phyloP scores from a whole-genome alignment of 2,797 vertebrate species.

The Typhlichthys subterraneus region DNA sequence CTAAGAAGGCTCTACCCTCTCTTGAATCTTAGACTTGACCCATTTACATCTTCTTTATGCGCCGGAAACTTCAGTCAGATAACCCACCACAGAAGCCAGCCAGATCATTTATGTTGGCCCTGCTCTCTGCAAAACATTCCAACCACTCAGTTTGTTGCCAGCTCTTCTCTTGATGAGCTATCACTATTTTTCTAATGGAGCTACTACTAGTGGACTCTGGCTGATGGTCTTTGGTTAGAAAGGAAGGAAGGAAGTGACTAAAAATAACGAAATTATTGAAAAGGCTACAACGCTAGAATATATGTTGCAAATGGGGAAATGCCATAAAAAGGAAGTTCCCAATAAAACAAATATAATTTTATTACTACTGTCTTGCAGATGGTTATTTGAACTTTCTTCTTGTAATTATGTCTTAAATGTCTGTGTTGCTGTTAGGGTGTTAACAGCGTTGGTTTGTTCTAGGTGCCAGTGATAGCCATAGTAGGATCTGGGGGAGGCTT shows the following conservation, averaged over 20 bases:
- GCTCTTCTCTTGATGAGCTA: background rate
- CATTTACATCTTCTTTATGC: slow-evolving; percentile 11
- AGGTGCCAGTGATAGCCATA: slow-evolving; percentile 96
- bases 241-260: slow-evolving; percentile 2
- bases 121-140: background rate
- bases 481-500: slow-evolving; percentile 96
- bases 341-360: too few relatives aligned
- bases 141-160: background rate
- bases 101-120: background rate
- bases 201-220: background rate
- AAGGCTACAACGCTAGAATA: too few relatives aligned
- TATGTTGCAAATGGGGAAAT: too few relatives aligned
- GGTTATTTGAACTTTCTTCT: too few relatives aligned
- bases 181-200: slow-evolving; percentile 3
- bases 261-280: slow-evolving; percentile 28
- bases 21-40: slow-evolving; percentile 24
- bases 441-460: slow-evolving; percentile 31
- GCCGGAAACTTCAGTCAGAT: slow-evolving; percentile 40
- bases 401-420: background rate
- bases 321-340: too few relatives aligned
- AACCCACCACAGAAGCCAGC: slow-evolving; percentile 13
- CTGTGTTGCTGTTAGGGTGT: slow-evolving; percentile 2
- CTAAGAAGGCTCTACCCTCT: background rate
- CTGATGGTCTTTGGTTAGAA: background rate
- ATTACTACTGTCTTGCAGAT: too few relatives aligned